Evolutionary conservation across 2,888 invertebrate species (phyloP).

Genomic region (Fragum fragum): DNA sequence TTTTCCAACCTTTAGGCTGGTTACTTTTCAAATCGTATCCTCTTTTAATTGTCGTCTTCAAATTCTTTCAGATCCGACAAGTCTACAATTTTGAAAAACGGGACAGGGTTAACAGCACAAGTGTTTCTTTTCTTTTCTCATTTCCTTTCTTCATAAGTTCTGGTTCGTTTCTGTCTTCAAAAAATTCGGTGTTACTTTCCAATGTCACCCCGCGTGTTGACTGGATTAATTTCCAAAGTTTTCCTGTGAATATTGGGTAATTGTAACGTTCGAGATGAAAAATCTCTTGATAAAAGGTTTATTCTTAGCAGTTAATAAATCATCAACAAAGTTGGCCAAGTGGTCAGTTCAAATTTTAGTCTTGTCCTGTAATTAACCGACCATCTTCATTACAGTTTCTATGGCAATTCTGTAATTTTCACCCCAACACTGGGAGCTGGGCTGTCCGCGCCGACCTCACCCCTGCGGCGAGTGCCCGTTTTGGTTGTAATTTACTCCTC

Average conservation of each 20-base stretch:
- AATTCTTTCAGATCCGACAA: too few relatives aligned
- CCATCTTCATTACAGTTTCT: slow-evolving; percentile 58
- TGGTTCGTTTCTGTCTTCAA: too few relatives aligned
- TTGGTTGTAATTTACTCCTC: slow-evolving; percentile 30
- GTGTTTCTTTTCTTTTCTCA: too few relatives aligned
- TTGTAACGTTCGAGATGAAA: not conserved
- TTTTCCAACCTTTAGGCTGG: too few relatives aligned
- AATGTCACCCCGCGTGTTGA: not conserved
- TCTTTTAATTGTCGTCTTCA: too few relatives aligned
- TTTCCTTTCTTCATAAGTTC: too few relatives aligned
- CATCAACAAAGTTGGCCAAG: slow-evolving; percentile 46
- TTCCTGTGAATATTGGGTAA: not conserved
- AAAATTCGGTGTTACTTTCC: too few relatives aligned
- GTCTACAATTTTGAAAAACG: too few relatives aligned
- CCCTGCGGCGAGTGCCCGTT: slow-evolving; percentile 29
- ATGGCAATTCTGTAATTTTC: slow-evolving; percentile 47
- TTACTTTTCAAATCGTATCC: too few relatives aligned
- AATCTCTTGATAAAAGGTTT: not conserved
- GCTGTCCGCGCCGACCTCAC: slow-evolving; percentile 17
- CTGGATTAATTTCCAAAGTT: not conserved
- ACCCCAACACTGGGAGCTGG: slow-evolving; percentile 21
- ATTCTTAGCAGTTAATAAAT: slow-evolving; percentile 6
- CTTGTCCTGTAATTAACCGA: slow-evolving; percentile 64
- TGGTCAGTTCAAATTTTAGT: slow-evolving; percentile 39
- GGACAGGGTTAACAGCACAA: too few relatives aligned